A percentile compares a stretch with the other conserved stretches of the same genome.
Evolutionary conservation across 1,140 invertebrate genomes (phyloP).

Genomic region (Rhagoletis pomonella): DNA sequence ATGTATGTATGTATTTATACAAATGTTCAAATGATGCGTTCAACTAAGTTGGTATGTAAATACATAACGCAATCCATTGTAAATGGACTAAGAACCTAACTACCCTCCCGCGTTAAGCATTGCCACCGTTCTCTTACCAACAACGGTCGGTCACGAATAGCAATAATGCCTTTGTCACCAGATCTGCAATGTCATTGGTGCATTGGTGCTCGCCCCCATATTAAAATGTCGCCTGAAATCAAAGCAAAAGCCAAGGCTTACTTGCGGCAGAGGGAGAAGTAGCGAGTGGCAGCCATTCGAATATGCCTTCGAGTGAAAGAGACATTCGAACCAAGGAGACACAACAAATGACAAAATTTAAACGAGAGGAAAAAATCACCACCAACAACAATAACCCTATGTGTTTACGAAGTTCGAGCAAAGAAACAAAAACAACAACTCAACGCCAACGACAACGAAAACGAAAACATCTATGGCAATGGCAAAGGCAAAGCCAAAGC

Average conservation of each 20-base stretch:
- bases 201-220: constrained; percentile 68
- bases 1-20: not conserved
- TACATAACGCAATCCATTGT: constrained; percentile 22
- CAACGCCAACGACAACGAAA: constrained; percentile 29
- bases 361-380: constrained; percentile 46
- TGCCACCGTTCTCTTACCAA: not conserved
- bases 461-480: not conserved
- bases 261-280: constrained; percentile 50
- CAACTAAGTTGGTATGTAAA: constrained; percentile 5
- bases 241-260: constrained; percentile 54
- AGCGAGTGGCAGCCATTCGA: constrained; percentile 28
- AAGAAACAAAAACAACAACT: constrained; percentile 50
- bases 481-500: constrained; percentile 2
- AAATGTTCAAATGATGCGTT: not conserved
- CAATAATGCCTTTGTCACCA: constrained; percentile 68
- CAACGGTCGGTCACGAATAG: constrained; percentile 35
- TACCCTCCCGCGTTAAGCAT: not conserved
- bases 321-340: constrained; percentile 51
- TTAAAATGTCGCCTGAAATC: constrained; percentile 57
- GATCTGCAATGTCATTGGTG: constrained; percentile 69
- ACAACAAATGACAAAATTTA: constrained; percentile 56
- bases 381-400: constrained; percentile 50
- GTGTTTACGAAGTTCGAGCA: constrained; percentile 40
- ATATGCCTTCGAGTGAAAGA: constrained; percentile 51
- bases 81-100: not conserved